Evolutionary conservation across 2,113 vertebrate species (phyloP).

Genomic region (Heptranchias perlo): DNA sequence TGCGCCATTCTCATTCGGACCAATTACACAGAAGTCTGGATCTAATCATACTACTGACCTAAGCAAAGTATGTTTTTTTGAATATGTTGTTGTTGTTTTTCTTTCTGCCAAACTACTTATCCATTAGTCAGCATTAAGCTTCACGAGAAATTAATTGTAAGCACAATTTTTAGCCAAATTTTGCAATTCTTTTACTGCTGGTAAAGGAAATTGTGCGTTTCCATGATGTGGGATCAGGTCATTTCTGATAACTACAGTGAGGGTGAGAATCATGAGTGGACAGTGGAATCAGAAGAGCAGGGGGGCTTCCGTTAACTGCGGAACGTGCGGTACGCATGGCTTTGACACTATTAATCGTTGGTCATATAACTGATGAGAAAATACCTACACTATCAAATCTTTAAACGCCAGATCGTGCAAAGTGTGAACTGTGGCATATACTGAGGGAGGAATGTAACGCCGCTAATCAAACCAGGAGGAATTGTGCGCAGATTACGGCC

Average conservation of each 20-base stretch:
- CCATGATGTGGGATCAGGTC: too few species aligned
- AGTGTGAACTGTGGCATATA: not conserved
- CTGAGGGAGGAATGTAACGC: not conserved
- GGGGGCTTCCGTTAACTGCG: not conserved
- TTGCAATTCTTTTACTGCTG: not conserved
- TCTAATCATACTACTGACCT: constrained; percentile 22
- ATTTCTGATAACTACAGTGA: not conserved
- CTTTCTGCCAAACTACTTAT: not conserved
- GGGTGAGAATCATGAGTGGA: too few species aligned
- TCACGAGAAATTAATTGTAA: not conserved
- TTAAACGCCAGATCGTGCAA: not conserved
- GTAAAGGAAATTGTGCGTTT: not conserved
- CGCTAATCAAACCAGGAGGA: not conserved
- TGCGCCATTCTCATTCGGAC: not conserved
- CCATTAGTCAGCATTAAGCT: not conserved
- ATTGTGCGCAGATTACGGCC: not conserved
- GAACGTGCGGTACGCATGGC: not conserved
- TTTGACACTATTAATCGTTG: not conserved
- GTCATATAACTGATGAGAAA: not conserved
- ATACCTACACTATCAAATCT: not conserved
- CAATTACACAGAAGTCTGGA: constrained; percentile 25
- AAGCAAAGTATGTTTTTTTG: not conserved
- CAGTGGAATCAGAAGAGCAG: too few species aligned
- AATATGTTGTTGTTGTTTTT: not conserved
- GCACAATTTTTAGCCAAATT: too few species aligned